These are phyloP conservation scores for Sicus ferrugineus DNA, from an alignment of 2,888 invertebrate genomes.

Conservation along the genomic window DNA sequence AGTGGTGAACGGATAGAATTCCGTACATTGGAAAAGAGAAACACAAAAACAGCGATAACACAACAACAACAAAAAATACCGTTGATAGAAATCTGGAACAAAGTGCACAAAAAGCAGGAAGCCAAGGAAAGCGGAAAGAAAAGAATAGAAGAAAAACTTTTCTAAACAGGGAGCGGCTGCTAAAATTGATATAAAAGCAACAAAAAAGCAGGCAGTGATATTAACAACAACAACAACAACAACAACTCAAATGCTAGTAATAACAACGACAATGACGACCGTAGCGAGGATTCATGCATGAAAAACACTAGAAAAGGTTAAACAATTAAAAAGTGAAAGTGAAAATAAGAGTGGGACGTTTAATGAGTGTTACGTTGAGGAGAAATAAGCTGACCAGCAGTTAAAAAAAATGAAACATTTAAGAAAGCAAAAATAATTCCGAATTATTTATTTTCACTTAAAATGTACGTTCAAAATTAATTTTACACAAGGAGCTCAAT, in stretches of 20 bases:
- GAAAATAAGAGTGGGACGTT: no score
- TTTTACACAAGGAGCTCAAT: no score
- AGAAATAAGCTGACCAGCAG: no score
- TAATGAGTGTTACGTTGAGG: no score
- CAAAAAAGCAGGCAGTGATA: no score
- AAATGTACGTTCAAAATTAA: no score
- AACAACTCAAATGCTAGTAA: background rate
- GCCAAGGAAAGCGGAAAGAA: background rate
- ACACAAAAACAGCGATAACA: constrained; percentile 20
- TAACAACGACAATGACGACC: background rate
- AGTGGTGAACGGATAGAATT: constrained; percentile 1
- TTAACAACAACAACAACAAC: constrained; percentile 24
- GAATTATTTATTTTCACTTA: no score
- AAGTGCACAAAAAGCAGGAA: constrained; percentile 17
- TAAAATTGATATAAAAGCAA: constrained; percentile 38
- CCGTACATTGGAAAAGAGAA: background rate
- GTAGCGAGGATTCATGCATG: background rate
- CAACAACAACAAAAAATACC: background rate
- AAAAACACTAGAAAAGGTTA: no score
- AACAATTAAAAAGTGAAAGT: no score
- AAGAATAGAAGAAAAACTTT: constrained; percentile 17
- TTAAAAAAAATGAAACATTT: no score
- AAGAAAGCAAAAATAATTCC: no score
- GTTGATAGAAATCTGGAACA: constrained; percentile 16
- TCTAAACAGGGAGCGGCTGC: constrained; percentile 37